Percentiles rank a stretch among this genome's conserved stretches.
Conservation (phyloP, 2,113 vertebrate genomes). For the Prolemur simus region DNA sequence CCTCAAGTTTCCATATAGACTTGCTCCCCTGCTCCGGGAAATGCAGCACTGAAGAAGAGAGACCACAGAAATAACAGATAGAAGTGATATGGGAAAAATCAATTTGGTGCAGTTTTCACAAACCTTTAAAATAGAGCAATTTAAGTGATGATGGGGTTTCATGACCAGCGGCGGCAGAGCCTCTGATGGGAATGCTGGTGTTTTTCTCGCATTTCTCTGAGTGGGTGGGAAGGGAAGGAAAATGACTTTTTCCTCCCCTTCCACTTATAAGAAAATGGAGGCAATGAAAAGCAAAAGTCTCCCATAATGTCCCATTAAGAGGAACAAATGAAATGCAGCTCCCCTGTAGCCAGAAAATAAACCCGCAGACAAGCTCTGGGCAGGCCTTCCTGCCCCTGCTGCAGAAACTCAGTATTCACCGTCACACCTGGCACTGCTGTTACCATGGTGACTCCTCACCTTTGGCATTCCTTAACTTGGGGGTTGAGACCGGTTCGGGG, state of each 20-base stretch:
- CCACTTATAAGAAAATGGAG: constrained; percentile 60
- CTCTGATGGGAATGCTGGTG: constrained; percentile 38
- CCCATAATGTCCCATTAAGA: constrained; percentile 52
- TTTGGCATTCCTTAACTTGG: constrained; percentile 65
- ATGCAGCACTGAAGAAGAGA: constrained; percentile 19
- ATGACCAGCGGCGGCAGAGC: background rate
- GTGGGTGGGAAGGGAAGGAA: background rate
- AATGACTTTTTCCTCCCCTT: background rate
- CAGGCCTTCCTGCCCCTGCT: background rate
- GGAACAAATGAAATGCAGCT: constrained; percentile 64
- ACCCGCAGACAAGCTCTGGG: background rate
- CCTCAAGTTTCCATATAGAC: constrained; percentile 34
- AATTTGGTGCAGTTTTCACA: constrained; percentile 63
- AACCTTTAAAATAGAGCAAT: constrained; percentile 69
- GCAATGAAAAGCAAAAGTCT: constrained; percentile 59
- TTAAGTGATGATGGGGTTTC: constrained; percentile 66
- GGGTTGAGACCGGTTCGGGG: constrained; percentile 34
- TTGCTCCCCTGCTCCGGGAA: constrained; percentile 20
- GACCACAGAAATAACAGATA: constrained; percentile 64
- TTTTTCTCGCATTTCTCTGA: constrained; percentile 39
- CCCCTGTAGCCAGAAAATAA: constrained; percentile 29
- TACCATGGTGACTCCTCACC: constrained; percentile 71
- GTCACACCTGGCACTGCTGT: constrained; percentile 52
- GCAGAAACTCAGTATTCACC: constrained; percentile 22
- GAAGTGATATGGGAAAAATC: constrained; percentile 64